Percentiles rank a stretch among this genome's conserved stretches.
Evolutionary conservation across 1,140 invertebrate species (phyloP).

Genomic region (Oreohelix idahoensis): DNA sequence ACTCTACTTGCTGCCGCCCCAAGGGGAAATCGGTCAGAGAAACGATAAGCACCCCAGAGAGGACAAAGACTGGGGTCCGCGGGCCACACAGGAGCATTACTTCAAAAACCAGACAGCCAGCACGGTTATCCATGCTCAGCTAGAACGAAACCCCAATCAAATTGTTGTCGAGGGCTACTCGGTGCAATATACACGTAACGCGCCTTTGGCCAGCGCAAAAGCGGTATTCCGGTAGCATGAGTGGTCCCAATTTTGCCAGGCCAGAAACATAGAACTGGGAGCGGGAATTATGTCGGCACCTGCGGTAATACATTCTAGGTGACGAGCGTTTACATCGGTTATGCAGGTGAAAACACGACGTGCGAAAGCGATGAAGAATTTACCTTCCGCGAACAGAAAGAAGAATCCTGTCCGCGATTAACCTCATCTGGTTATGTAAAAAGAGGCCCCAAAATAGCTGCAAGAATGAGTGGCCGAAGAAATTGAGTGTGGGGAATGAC

Average conservation of each 20-base stretch:
- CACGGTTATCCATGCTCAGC: no score
- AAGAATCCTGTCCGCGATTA: constrained; percentile 10
- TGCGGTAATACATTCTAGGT: not conserved
- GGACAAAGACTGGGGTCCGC: not conserved
- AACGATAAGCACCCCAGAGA: no score
- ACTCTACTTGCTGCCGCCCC: no score
- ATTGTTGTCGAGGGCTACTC: not conserved
- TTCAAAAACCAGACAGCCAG: not conserved
- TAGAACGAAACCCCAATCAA: not conserved
- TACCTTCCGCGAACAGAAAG: constrained; percentile 17
- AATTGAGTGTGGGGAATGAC: no score
- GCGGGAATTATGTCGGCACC: constrained; percentile 25
- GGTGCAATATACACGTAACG: not conserved
- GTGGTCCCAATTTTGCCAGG: constrained; percentile 1
- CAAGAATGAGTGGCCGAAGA: not conserved
- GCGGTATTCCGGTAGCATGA: not conserved
- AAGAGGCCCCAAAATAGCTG: not conserved
- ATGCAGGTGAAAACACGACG: not conserved
- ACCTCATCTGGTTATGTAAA: not conserved
- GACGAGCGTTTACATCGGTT: not conserved
- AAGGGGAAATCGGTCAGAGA: not conserved
- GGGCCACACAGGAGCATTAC: not conserved
- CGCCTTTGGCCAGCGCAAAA: not conserved
- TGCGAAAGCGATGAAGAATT: constrained; percentile 30
- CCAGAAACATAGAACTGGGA: constrained; percentile 27